phyloP scores from a whole-genome alignment of 2,113 vertebrate genomes.

The Ardeotis arabs region DNA sequence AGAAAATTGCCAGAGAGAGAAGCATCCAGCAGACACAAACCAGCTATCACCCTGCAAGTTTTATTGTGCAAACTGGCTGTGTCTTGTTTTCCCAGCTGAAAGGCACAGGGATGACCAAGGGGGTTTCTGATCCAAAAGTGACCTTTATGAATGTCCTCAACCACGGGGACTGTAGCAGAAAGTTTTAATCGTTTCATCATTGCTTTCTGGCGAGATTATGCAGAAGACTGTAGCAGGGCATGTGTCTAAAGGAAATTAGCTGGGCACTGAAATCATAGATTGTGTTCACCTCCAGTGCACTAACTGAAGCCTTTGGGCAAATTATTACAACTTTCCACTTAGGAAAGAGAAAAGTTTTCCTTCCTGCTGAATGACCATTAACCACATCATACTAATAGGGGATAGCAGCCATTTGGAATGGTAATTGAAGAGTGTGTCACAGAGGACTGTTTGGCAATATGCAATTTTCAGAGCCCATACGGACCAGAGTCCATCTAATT shows the following conservation, averaged over 20 bases:
- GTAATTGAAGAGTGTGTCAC: background rate
- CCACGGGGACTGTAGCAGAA: background rate
- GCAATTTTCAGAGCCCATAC: background rate
- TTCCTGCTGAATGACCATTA: conserved; percentile 8
- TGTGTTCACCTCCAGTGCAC: background rate
- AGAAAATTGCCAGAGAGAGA: background rate
- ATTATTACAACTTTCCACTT: background rate
- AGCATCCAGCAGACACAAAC: background rate
- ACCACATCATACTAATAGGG: background rate
- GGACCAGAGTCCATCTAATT: background rate
- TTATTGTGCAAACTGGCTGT: background rate
- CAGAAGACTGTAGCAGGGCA: background rate
- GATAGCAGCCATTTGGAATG: background rate
- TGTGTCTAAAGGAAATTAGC: background rate
- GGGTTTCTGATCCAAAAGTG: background rate
- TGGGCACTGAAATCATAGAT: background rate
- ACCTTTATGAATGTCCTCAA: background rate
- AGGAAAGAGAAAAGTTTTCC: conserved; percentile 7
- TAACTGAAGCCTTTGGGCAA: conserved; percentile 17
- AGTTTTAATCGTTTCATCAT: background rate
- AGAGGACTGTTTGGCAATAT: background rate
- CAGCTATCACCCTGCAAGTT: background rate
- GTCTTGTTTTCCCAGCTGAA: background rate
- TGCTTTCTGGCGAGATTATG: background rate
- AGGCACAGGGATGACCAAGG: background rate